phyloP scores from a whole-genome alignment of 2,888 invertebrate species.

The Glaucopsyche alexis region DNA sequence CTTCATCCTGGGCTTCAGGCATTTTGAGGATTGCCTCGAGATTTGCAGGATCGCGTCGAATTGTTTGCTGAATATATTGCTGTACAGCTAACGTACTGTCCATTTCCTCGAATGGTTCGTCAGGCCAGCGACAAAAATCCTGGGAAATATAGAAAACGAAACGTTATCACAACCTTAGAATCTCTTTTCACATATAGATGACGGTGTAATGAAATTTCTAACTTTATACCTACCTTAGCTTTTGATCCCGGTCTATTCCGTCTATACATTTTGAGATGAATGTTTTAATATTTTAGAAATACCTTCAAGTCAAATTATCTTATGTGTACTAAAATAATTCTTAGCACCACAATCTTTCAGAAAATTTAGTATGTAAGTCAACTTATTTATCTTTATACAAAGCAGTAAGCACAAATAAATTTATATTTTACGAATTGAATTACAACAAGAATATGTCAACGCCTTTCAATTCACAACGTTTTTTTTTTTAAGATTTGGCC shows the following conservation, averaged over 20 bases:
- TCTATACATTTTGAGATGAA: constrained; percentile 86
- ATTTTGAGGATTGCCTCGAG: constrained; percentile 96
- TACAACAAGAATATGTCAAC: constrained; percentile 25
- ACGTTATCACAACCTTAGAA: neutral
- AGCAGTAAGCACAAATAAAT: neutral
- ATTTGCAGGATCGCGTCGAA: constrained; percentile 94
- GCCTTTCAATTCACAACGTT: no score
- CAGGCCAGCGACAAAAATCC: constrained; percentile 99
- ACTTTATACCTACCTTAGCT: constrained; percentile 87
- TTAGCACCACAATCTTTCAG: neutral
- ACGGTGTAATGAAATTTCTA: neutral
- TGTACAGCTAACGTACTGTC: constrained; percentile 99
- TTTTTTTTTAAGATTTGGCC: no score
- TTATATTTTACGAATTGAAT: neutral
- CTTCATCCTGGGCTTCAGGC: constrained; percentile 98
- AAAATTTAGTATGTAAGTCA: neutral
- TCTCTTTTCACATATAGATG: neutral
- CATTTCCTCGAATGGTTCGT: constrained; percentile 99
- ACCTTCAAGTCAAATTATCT: neutral
- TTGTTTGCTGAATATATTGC: constrained; percentile 99
- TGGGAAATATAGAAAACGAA: constrained; percentile 55
- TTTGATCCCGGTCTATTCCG: constrained; percentile 95
- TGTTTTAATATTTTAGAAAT: constrained; percentile 4
- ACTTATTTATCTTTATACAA: neutral
- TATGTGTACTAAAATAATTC: neutral